phyloP scores from a whole-genome alignment of 2,797 vertebrate genomes.

The Sebastes hubbsi region DNA sequence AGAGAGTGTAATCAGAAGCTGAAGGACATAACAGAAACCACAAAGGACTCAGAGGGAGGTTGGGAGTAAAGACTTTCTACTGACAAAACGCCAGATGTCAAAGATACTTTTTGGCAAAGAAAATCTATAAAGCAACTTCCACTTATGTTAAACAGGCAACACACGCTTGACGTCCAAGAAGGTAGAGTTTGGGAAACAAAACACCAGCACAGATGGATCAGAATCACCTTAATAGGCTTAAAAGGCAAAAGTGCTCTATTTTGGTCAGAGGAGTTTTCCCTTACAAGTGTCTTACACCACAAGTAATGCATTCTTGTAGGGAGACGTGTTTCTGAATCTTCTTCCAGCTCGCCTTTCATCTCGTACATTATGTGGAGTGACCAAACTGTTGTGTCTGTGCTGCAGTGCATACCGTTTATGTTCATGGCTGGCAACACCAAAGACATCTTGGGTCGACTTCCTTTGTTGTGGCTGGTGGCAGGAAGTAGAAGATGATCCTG shows the following conservation, averaged over 20 bases:
- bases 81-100: conserved; percentile 20
- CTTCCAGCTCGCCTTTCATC: conserved; percentile 39
- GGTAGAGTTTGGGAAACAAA: background rate
- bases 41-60: background rate
- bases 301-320: conserved; percentile 41
- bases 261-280: background rate
- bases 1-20: conserved; percentile 8
- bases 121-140: background rate
- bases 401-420: conserved; percentile 89
- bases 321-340: conserved; percentile 35
- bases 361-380: conserved; percentile 22
- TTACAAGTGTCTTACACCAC: conserved; percentile 1
- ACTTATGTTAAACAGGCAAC: background rate
- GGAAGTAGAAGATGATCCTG: conserved; percentile 97
- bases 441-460: conserved; percentile 96
- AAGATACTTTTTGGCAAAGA: conserved; percentile 11
- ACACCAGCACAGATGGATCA: background rate
- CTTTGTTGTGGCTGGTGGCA: conserved; percentile 96
- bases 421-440: conserved; percentile 94
- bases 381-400: conserved; percentile 27
- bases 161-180: background rate
- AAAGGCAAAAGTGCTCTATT: conserved; percentile 11
- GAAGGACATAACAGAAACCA: conserved; percentile 19
- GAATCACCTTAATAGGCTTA: conserved; percentile 11
- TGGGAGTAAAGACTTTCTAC: background rate